Evolutionary conservation across 2,113 vertebrate genomes (phyloP).

Genomic region (Podiceps cristatus): DNA sequence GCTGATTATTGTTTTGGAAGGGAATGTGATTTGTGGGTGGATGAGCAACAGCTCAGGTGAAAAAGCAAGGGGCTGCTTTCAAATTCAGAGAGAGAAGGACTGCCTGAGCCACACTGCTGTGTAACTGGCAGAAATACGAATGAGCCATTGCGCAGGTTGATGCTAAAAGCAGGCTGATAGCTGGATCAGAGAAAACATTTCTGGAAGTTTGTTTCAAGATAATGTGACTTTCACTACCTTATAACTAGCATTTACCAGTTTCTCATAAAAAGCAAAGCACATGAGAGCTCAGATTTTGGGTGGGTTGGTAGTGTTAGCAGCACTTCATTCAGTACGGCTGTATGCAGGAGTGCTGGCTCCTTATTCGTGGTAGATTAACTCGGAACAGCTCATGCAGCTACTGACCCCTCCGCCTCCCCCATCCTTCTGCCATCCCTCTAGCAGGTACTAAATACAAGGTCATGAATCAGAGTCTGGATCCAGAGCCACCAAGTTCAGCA

Average conservation of each 20-base stretch:
- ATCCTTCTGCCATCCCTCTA: not conserved
- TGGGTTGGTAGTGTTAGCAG: not conserved
- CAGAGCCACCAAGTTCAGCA: not conserved
- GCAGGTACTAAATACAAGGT: not conserved
- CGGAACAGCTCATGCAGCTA: not conserved
- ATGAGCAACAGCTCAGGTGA: fast-evolving
- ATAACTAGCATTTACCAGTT: not conserved
- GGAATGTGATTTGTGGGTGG: not conserved
- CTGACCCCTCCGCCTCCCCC: not conserved
- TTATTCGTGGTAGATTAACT: not conserved
- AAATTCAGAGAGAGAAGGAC: not conserved
- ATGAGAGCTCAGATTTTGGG: not conserved
- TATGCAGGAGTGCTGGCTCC: not conserved
- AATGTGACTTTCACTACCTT: not conserved
- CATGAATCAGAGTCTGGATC: not conserved
- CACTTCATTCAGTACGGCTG: not conserved
- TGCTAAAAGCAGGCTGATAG: not conserved
- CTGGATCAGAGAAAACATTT: not conserved
- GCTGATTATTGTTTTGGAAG: not conserved
- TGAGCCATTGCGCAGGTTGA: not conserved
- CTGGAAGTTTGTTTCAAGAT: not conserved
- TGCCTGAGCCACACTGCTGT: not conserved
- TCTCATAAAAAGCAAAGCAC: not conserved
- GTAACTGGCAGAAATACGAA: not conserved
- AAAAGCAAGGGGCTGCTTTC: not conserved